A percentile compares a stretch with the other conserved stretches of the same genome.
Evolutionary conservation across 2,797 vertebrate genomes (phyloP).

Genomic region (Tinamus major): DNA sequence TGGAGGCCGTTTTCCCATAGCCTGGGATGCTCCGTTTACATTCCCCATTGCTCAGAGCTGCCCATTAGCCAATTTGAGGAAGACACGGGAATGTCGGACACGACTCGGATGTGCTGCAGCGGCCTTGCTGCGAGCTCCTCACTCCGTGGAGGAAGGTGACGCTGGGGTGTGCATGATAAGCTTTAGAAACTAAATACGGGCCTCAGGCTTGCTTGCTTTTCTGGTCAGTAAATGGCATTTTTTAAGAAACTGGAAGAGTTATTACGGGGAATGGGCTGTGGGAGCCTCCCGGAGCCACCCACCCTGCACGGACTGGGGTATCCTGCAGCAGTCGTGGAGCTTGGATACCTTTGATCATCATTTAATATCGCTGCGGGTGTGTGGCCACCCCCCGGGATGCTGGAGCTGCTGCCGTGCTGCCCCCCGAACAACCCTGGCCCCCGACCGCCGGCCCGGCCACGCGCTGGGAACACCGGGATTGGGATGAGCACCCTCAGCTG

Average conservation of each 20-base stretch:
- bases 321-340: not conserved
- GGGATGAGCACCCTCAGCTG: not conserved
- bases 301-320: no score
- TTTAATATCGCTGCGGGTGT: not conserved
- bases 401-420: no score
- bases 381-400: not conserved
- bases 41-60: conserved; percentile 13
- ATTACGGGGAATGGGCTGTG: not conserved
- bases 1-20: conserved; percentile 50
- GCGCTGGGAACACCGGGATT: rapidly evolving
- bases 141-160: not conserved
- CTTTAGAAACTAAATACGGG: not conserved
- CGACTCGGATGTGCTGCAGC: conserved; percentile 5
- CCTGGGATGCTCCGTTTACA: conserved; percentile 43
- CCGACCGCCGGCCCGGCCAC: not conserved
- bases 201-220: no score
- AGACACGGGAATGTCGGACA: conserved; percentile 10
- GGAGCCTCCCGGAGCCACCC: no score
- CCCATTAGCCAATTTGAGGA: conserved; percentile 46
- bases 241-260: not conserved
- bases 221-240: not conserved
- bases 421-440: no score
- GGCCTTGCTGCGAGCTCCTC: not conserved
- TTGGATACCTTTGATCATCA: not conserved
- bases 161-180: not conserved